These are phyloP conservation scores for Eupithecia vulgata DNA, from an alignment of 2,888 invertebrate species.

Conservation along the genomic window DNA sequence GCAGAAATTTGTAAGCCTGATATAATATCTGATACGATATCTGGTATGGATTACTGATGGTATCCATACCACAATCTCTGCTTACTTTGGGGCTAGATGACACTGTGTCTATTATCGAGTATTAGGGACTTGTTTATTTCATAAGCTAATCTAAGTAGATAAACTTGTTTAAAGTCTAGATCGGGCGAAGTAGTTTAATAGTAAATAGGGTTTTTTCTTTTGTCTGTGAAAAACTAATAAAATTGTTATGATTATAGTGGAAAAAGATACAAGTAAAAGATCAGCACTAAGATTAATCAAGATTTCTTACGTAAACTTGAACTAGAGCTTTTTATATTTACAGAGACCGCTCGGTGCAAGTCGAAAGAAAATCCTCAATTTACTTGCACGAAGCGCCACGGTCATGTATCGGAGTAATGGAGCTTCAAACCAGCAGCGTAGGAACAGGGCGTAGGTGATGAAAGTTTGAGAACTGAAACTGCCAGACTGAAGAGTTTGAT, in stretches of 20 bases:
- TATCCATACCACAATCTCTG: not conserved
- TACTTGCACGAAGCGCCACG: conserved; percentile 33
- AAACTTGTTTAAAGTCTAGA: not conserved
- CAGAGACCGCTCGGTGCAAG: conserved; percentile 24
- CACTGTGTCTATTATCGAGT: not conserved
- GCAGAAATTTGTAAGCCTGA: too few species aligned
- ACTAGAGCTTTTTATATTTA: conserved; percentile 32
- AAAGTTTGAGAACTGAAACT: conserved; percentile 19
- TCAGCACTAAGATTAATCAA: conserved; percentile 23
- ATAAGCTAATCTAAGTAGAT: not conserved
- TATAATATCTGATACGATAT: too few species aligned
- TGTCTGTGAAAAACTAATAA: not conserved
- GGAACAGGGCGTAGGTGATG: conserved; percentile 3
- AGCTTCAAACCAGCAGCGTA: conserved; percentile 32
- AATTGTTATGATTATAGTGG: not conserved
- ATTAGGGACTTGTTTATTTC: not conserved
- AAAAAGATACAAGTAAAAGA: not conserved
- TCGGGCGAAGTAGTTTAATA: not conserved
- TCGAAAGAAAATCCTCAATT: conserved; percentile 36
- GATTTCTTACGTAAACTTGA: conserved; percentile 43
- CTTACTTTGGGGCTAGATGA: not conserved
- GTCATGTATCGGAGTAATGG: conserved; percentile 37
- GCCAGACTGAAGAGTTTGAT: not conserved
- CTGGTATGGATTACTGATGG: too few species aligned
- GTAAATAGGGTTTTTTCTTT: not conserved